Conservation (phyloP, 2,797 vertebrate genomes). For the Hoplostethus atlanticus region DNA sequence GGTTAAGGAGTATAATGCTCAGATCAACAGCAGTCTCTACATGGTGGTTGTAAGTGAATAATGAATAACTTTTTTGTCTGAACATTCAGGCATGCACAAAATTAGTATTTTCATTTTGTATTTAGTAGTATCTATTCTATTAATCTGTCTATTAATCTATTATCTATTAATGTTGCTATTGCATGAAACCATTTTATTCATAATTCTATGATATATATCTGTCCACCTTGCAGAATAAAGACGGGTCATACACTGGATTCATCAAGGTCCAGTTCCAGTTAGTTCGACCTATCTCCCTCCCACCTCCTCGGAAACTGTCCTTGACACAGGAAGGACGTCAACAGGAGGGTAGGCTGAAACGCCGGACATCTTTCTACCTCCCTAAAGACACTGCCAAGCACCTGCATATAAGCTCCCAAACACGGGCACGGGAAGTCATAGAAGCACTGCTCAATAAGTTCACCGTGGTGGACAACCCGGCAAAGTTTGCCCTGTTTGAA, state of each 20-base stretch:
- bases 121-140: neutral
- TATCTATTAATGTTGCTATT: neutral
- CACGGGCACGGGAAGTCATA: slow-evolving; percentile 92
- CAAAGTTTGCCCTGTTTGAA: slow-evolving; percentile 96
- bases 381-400: slow-evolving; percentile 96
- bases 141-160: neutral
- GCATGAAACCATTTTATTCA: neutral
- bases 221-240: slow-evolving; percentile 87
- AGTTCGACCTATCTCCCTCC: slow-evolving; percentile 91
- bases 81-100: neutral
- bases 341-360: slow-evolving; percentile 75
- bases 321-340: slow-evolving; percentile 77
- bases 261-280: slow-evolving; percentile 97
- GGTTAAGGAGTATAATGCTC: slow-evolving; percentile 94
- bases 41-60: slow-evolving; percentile 90
- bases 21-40: slow-evolving; percentile 95
- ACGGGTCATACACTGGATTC: slow-evolving; percentile 95
- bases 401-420: slow-evolving; percentile 92
- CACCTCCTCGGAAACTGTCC: slow-evolving; percentile 83
- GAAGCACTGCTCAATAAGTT: slow-evolving; percentile 96
- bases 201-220: slow-evolving; percentile 3
- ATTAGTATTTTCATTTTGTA: neutral
- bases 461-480: slow-evolving; percentile 94
- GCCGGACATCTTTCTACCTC: slow-evolving; percentile 96
- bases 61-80: neutral